Evolutionary conservation across 1,140 invertebrate species (phyloP).

Genomic region (Olivierus martensii): DNA sequence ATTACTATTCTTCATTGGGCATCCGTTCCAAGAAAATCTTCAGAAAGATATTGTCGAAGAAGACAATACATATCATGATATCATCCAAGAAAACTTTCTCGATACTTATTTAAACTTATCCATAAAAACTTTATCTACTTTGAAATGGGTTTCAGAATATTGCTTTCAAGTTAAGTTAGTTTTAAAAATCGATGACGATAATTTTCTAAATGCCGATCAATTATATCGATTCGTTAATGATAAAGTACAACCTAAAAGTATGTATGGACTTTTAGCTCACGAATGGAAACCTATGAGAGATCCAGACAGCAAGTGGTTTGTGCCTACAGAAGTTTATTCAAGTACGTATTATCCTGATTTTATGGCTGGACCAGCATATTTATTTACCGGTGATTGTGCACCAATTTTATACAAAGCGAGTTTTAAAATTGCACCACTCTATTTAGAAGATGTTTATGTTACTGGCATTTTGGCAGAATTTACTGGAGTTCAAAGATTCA

Average conservation of each 20-base stretch:
- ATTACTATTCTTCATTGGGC: slow-evolving; percentile 17
- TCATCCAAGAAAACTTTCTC: slow-evolving; percentile 23
- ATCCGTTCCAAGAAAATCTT: slow-evolving; percentile 7
- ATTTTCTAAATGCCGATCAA: slow-evolving; percentile 53
- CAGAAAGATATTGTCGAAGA: slow-evolving; percentile 13
- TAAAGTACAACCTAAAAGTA: slow-evolving; percentile 8
- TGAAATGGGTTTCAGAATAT: slow-evolving; percentile 40
- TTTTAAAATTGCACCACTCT: slow-evolving; percentile 49
- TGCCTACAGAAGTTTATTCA: slow-evolving; percentile 17
- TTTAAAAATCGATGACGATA: slow-evolving; percentile 73
- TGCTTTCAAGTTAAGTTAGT: slow-evolving; percentile 50
- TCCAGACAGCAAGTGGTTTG: slow-evolving; percentile 40
- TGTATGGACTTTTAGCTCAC: slow-evolving; percentile 59
- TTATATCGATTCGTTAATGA: slow-evolving; percentile 12
- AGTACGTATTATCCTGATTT: slow-evolving; percentile 21
- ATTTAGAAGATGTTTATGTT: slow-evolving; percentile 73
- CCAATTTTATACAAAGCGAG: slow-evolving; percentile 48
- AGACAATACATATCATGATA: slow-evolving; percentile 16
- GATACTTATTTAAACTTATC: slow-evolving; percentile 30
- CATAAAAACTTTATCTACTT: slow-evolving; percentile 26
- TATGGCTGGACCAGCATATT: slow-evolving; percentile 25
- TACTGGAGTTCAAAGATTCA: slow-evolving; percentile 13
- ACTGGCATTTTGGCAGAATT: slow-evolving; percentile 42
- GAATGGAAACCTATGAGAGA: slow-evolving; percentile 74
- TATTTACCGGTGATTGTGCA: slow-evolving; percentile 40